Evolutionary conservation across 2,797 vertebrate species (phyloP).

Genomic region (Thripadectes ignobilis): DNA sequence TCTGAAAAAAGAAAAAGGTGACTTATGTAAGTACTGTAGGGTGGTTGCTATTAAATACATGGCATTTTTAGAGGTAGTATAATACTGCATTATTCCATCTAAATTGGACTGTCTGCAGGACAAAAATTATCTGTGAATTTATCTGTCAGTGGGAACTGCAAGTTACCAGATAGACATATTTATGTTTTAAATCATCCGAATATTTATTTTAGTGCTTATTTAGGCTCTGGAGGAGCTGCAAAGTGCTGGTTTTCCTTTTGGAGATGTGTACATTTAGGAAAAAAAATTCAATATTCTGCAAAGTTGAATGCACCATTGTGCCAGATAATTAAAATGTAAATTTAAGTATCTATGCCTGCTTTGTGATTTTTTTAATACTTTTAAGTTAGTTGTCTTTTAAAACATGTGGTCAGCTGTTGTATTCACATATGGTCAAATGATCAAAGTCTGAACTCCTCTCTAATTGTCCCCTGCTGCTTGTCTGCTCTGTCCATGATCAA

Average conservation of each 20-base stretch:
- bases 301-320: constrained; percentile 79
- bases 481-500: constrained; percentile 97
- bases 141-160: constrained; percentile 34
- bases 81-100: not conserved
- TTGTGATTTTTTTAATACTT: constrained; percentile 83
- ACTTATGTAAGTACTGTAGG: not conserved
- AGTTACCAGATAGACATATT: not conserved
- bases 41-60: not conserved
- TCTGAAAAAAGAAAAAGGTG: not conserved
- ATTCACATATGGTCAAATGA: constrained; percentile 99
- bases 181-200: constrained; percentile 26
- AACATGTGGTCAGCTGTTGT: constrained; percentile 99
- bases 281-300: constrained; percentile 77
- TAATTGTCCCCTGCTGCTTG: constrained; percentile 99
- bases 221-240: constrained; percentile 27
- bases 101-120: not conserved
- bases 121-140: constrained; percentile 39
- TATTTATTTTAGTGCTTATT: constrained; percentile 56
- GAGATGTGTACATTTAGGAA: constrained; percentile 58
- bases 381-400: constrained; percentile 94
- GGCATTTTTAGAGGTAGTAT: not conserved
- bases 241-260: constrained; percentile 57
- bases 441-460: constrained; percentile 97
- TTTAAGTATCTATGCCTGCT: constrained; percentile 84
- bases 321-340: constrained; percentile 87